Conservation (phyloP, 2,888 invertebrate genomes). For the Lepidocyrtoides sp. region DNA sequence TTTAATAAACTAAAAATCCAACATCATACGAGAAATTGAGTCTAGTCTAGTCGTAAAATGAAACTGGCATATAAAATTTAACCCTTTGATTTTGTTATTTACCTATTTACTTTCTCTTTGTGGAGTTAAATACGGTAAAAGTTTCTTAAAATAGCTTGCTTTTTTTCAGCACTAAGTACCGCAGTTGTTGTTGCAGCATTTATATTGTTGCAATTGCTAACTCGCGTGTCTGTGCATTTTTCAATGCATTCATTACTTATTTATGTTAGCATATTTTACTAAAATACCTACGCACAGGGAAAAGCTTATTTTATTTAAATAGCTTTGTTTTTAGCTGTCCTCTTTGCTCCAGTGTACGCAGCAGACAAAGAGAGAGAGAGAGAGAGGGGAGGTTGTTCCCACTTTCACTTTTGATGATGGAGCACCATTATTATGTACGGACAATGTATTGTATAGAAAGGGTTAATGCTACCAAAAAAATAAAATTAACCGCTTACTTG, state of each 20-base stretch:
- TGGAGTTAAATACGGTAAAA: too few species aligned
- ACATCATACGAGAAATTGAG: too few species aligned
- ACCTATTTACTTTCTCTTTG: background rate
- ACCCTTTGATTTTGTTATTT: conserved; percentile 24
- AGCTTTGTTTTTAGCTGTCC: background rate
- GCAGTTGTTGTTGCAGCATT: conserved; percentile 10
- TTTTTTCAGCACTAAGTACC: background rate
- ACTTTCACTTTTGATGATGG: conserved; percentile 69
- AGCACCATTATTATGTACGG: conserved; percentile 9
- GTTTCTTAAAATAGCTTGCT: too few species aligned
- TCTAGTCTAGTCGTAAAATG: background rate
- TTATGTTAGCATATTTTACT: background rate
- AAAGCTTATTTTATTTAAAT: too few species aligned
- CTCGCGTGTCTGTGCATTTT: conserved; percentile 72
- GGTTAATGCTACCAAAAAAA: conserved; percentile 32
- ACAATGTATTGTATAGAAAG: background rate
- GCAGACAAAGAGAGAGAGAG: conserved; percentile 24
- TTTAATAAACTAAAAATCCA: too few species aligned
- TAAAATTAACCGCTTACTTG: background rate
- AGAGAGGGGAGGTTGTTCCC: conserved; percentile 55
- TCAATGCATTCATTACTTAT: conserved; percentile 51
- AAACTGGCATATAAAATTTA: background rate
- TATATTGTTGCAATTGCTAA: conserved; percentile 69
- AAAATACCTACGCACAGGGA: background rate
- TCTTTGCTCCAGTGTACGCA: background rate